These are phyloP conservation scores for Camponotus fellah DNA, from an alignment of 2,888 invertebrate species.

Conservation along the genomic window DNA sequence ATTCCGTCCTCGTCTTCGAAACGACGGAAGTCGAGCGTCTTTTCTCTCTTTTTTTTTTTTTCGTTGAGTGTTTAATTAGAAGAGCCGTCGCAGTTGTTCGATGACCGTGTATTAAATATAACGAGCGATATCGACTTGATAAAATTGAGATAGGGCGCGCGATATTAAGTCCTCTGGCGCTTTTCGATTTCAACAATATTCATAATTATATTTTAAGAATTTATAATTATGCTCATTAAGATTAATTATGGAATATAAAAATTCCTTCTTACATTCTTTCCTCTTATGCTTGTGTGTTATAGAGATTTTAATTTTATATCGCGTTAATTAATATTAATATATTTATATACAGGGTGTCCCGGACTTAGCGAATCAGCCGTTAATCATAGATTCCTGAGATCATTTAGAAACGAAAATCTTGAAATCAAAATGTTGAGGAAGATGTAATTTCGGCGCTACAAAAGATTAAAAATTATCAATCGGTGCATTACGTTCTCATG, in stretches of 20 bases:
- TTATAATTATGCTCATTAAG: neutral
- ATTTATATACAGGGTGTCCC: no score
- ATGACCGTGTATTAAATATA: conserved; percentile 35
- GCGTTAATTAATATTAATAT: no score
- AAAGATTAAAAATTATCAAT: no score
- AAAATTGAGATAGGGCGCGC: conserved; percentile 11
- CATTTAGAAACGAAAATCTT: no score
- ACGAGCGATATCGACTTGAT: conserved; percentile 19
- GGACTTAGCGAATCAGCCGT: no score
- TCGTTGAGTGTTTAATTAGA: conserved; percentile 33
- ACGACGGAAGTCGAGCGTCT: neutral
- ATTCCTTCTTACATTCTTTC: neutral
- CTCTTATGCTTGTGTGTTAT: neutral
- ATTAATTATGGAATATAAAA: neutral
- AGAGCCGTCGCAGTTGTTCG: conserved; percentile 23
- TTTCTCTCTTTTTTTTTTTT: neutral
- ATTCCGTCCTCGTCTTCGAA: neutral
- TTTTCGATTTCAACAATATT: neutral
- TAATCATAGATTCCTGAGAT: no score
- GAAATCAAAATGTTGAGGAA: no score
- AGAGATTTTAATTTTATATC: neutral
- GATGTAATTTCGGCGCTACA: no score
- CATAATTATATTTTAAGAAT: neutral
- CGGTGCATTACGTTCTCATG: no score
- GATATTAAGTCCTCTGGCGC: neutral